phyloP scores from a whole-genome alignment of 2,797 vertebrate species.

The Brachyalestes nurse region DNA sequence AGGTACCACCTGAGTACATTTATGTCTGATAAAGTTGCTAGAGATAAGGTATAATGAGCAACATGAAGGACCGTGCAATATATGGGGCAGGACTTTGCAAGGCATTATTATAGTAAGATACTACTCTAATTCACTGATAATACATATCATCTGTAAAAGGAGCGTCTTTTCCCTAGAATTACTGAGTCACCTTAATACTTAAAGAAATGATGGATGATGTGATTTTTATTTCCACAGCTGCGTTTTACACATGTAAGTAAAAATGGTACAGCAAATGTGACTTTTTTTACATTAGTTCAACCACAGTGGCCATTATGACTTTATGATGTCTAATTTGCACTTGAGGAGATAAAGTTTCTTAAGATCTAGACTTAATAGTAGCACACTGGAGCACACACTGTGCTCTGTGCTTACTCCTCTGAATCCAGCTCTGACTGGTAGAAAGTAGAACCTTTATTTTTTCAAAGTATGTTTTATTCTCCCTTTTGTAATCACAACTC shows the following conservation, averaged over 20 bases:
- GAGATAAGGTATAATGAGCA: constrained; percentile 22
- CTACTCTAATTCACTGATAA: constrained; percentile 19
- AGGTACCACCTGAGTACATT: background rate
- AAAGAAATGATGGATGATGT: background rate
- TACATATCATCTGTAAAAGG: background rate
- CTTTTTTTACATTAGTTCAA: too few relatives aligned
- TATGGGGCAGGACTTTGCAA: constrained; percentile 6
- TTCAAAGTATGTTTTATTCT: constrained; percentile 21
- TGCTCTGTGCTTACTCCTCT: background rate
- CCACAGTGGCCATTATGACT: too few relatives aligned
- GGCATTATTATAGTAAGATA: background rate
- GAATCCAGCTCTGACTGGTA: background rate
- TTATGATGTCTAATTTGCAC: background rate
- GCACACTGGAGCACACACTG: too few relatives aligned
- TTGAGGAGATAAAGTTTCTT: background rate
- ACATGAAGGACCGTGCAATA: background rate
- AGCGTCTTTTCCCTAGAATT: background rate
- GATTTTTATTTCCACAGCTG: background rate
- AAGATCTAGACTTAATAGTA: background rate
- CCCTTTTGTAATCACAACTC: constrained; percentile 39
- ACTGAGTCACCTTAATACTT: background rate
- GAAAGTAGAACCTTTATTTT: constrained; percentile 3
- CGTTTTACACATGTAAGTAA: background rate
- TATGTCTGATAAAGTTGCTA: constrained; percentile 9
- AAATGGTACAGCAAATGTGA: background rate